Base-by-base conservation (phyloP, 2,888 invertebrate species). In the Drosophila rellima region DNA sequence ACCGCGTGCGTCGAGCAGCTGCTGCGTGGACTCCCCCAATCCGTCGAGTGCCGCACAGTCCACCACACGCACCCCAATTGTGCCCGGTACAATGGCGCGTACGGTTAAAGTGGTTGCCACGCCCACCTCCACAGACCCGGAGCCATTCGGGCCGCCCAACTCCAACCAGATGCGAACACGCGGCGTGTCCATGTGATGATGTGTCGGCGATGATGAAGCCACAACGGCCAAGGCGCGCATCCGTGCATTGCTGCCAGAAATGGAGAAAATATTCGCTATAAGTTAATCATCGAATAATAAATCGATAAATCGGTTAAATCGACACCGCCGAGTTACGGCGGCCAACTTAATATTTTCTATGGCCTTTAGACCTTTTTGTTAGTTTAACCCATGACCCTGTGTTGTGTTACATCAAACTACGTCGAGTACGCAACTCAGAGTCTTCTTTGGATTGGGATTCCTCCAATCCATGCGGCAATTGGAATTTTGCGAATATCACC, bases 31-130 rank as follows among this genome's bases (percentile, higher is more conserved):
- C 81, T 96, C 96, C 0, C 96, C 96, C 2, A 96, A 92, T 8
- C 96, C 96, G 87, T 97, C 96, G 83, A 96, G 95, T 0, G 96
- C 96, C 3, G 95, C 93, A 91, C 97, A 97, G 88, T 96, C 96
- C 0, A 96, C 95, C 33, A 96, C 94, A 74, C 95, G 94, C 62
- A 96, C 95, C 31, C 96, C 96, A 69, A 96, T 95, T 18, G 95
- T 96, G 80, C 94, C 96, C 94, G 93, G 79, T 89, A 94, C 88
- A 59, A 92, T 88, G 51, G 92, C 91, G 57, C 91, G 90, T n/a
- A 92, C 91, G 2, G 91, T 94, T n/a, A 96, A 91, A 54, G 94
- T 93, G 15, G 95, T 95, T 18, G 95, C 94, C 91, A 96, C 95
- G 11, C 96, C 96, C 51, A 96, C 96, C 92, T 95, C 95, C 8